phyloP scores from a whole-genome alignment of 2,888 invertebrate genomes.

The Ecdyonurus torrentis region DNA sequence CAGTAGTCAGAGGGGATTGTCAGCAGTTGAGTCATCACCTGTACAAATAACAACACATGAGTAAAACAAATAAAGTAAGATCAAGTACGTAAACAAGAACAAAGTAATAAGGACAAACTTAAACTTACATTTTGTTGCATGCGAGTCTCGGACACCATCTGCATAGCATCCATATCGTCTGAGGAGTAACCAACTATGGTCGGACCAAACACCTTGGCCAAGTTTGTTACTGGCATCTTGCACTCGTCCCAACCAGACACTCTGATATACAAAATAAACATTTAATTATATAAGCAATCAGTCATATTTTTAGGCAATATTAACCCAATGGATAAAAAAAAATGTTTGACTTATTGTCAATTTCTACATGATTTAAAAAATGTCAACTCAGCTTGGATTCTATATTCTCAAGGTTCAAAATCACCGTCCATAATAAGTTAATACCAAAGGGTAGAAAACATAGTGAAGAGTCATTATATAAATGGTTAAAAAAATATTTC shows the following conservation, averaged over 20 bases:
- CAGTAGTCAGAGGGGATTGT: constrained; percentile 59
- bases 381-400: too few relatives aligned
- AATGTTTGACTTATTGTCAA: too few relatives aligned
- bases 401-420: too few relatives aligned
- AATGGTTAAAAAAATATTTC: too few relatives aligned
- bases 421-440: too few relatives aligned
- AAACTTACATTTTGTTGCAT: constrained; percentile 34
- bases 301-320: neutral
- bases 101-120: constrained; percentile 7
- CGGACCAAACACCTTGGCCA: constrained; percentile 85
- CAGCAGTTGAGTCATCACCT: constrained; percentile 53
- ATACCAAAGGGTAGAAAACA: too few relatives aligned
- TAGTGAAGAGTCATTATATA: too few relatives aligned
- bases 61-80: constrained; percentile 3
- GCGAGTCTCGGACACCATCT: constrained; percentile 59
- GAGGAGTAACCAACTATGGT: constrained; percentile 83
- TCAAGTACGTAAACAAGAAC: neutral
- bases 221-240: constrained; percentile 80
- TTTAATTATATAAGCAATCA: constrained; percentile 3
- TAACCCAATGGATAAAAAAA: too few relatives aligned
- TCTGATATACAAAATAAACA: constrained; percentile 33
- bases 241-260: constrained; percentile 67
- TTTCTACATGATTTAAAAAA: too few relatives aligned
- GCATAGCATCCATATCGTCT: constrained; percentile 48
- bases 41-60: constrained; percentile 17